Evolutionary conservation across 2,113 vertebrate species (phyloP).

Genomic region (Sylvia atricapilla): DNA sequence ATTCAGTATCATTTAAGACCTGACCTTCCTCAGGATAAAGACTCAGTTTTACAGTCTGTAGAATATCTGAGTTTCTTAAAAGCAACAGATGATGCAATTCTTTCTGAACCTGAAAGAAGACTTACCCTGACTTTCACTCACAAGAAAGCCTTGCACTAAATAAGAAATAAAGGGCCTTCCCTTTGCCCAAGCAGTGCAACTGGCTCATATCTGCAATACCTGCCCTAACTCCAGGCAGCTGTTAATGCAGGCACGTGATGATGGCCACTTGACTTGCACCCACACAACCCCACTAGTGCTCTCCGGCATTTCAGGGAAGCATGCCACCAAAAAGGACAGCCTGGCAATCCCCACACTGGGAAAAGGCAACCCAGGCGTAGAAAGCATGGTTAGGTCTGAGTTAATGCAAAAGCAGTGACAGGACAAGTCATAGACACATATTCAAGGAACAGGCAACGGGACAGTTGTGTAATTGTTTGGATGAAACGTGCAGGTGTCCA

Average conservation of each 20-base stretch:
- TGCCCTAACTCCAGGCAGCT: background rate
- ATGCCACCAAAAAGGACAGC: background rate
- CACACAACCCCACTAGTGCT: background rate
- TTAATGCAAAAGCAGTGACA: background rate
- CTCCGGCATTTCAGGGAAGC: accelerated
- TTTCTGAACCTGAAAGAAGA: background rate
- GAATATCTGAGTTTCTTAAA: background rate
- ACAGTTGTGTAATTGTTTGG: background rate
- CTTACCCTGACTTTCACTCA: background rate
- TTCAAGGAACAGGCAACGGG: background rate
- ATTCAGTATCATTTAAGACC: background rate
- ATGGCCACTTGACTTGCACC: background rate
- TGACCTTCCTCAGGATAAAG: background rate
- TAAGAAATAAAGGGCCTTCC: background rate
- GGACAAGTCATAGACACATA: accelerated
- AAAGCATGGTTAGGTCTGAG: background rate
- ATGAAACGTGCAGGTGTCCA: background rate
- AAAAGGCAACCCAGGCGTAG: background rate
- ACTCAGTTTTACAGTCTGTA: background rate
- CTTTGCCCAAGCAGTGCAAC: background rate
- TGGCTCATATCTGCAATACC: accelerated
- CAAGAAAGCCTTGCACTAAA: background rate
- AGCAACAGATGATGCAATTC: background rate
- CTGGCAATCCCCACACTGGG: accelerated
- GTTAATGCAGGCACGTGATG: accelerated